Evolutionary conservation across 2,797 vertebrate species (phyloP).

Genomic region (Mormyrops attenuatus): DNA sequence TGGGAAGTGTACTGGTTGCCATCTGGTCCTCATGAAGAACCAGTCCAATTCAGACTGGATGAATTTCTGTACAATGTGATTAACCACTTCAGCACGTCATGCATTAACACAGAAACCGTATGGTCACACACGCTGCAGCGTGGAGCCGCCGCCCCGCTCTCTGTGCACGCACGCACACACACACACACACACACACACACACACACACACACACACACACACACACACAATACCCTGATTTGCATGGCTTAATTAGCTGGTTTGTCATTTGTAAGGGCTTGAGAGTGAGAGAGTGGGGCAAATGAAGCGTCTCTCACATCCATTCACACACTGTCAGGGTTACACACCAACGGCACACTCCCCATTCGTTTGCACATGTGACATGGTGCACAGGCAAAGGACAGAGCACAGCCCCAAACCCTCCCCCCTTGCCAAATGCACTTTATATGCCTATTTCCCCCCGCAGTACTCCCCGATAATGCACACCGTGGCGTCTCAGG

Average conservation of each 20-base stretch:
- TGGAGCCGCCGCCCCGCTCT: background rate
- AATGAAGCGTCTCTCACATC: background rate
- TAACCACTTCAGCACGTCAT: background rate
- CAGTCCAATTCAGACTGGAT: background rate
- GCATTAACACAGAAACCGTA: background rate
- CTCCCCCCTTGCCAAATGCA: slow-evolving; percentile 15
- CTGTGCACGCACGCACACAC: background rate
- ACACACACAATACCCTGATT: background rate
- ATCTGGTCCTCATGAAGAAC: background rate
- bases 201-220: no score
- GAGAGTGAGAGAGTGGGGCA: background rate
- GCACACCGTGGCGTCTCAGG: slow-evolving; percentile 40
- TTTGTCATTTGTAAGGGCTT: slow-evolving; percentile 14
- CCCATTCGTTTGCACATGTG: background rate
- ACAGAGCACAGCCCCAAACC: background rate
- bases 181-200: background rate
- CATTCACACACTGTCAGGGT: background rate
- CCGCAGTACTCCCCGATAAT: slow-evolving; percentile 44
- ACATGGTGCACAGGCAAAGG: slow-evolving; percentile 17
- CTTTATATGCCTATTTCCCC: slow-evolving; percentile 40
- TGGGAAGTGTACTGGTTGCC: background rate
- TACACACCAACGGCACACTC: background rate
- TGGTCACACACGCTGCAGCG: background rate
- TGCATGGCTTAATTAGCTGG: slow-evolving; percentile 23
- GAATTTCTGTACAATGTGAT: background rate